Conservation (phyloP, 2,113 vertebrate genomes). For the Aspidoscelis tigris region DNA sequence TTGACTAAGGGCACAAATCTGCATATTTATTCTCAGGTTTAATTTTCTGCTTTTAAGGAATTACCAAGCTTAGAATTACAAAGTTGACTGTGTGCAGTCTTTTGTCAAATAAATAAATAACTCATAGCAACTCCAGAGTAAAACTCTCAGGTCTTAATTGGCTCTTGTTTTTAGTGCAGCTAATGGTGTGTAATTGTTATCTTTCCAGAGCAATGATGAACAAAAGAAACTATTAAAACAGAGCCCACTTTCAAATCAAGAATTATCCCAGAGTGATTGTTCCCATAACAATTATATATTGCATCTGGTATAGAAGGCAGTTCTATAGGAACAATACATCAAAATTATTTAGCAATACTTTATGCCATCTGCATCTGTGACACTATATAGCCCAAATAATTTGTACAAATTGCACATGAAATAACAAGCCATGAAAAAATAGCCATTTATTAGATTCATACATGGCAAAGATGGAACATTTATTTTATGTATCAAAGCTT, state of each 20-base stretch:
- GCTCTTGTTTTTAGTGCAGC: conserved; percentile 3
- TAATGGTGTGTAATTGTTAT: conserved; percentile 26
- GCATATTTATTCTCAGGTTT: not conserved
- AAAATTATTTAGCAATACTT: conserved; percentile 26
- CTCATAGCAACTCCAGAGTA: conserved; percentile 3
- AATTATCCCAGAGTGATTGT: conserved; percentile 30
- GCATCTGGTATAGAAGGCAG: rapidly evolving
- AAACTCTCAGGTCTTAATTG: conserved; percentile 34
- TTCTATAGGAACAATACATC: conserved; percentile 20
- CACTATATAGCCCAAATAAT: not conserved
- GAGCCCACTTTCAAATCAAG: conserved; percentile 41
- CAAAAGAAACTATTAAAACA: conserved; percentile 43
- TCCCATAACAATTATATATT: conserved; percentile 28
- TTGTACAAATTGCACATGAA: conserved; percentile 18
- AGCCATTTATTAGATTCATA: not conserved
- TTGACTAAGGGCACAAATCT: not conserved
- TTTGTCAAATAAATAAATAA: not conserved
- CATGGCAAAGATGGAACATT: conserved; percentile 1
- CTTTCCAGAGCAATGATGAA: conserved; percentile 31
- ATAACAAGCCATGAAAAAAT: not conserved
- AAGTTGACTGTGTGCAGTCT: not conserved
- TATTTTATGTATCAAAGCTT: conserved; percentile 13
- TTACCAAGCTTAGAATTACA: not conserved
- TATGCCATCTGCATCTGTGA: conserved; percentile 2
- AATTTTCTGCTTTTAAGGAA: not conserved